Conservation (phyloP, 2,113 vertebrate species). For the Bungarus multicinctus region DNA sequence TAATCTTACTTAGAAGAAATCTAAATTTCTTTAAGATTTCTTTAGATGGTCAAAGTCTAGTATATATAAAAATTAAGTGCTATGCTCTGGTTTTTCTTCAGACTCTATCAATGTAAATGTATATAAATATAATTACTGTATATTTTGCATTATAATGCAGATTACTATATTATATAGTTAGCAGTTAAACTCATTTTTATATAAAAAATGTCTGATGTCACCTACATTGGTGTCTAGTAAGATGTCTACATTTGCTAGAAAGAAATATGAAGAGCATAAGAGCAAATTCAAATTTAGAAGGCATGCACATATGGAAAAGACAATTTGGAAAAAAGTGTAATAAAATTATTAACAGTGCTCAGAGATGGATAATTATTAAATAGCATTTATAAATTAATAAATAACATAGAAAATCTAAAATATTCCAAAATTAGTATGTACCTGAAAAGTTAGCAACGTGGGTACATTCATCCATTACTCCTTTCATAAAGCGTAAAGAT, state of each 20-base stretch:
- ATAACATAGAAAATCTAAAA: conserved; percentile 10
- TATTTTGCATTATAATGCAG: not conserved
- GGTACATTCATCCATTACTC: conserved; percentile 98
- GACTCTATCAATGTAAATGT: not conserved
- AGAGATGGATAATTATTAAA: not conserved
- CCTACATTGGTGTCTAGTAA: not conserved
- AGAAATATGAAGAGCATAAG: not conserved
- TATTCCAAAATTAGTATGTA: conserved; percentile 53
- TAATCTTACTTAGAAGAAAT: not conserved
- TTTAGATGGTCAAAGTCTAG: not conserved
- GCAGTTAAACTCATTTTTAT: not conserved
- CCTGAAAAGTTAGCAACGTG: conserved; percentile 98
- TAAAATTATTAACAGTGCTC: not conserved
- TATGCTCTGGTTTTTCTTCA: not conserved
- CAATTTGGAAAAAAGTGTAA: not conserved
- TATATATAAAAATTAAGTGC: not conserved
- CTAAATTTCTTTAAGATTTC: not conserved
- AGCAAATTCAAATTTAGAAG: not conserved
- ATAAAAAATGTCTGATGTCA: not conserved
- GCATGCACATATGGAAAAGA: not conserved
- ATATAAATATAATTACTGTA: not conserved
- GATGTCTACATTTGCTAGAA: not conserved
- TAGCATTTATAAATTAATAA: not conserved
- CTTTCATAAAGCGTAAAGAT: conserved; percentile 96
- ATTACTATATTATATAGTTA: not conserved